phyloP scores from a whole-genome alignment of 2,797 vertebrate genomes.

The Oryzias dopingdopingensis region DNA sequence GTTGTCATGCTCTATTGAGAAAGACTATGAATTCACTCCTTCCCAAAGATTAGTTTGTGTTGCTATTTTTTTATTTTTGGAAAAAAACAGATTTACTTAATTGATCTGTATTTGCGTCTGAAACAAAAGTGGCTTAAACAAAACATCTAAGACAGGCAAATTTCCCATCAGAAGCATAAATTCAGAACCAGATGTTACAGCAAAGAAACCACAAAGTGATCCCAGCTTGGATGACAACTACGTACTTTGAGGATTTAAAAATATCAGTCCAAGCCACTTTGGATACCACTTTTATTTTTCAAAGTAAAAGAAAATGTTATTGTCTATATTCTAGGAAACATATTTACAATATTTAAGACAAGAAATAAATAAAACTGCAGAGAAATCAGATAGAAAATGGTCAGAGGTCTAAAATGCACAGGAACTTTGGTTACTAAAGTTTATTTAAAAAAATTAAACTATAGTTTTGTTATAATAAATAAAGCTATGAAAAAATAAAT shows the following conservation, averaged over 20 bases:
- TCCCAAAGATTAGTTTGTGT: no score
- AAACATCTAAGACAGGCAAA: conserved; percentile 24
- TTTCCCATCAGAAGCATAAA: conserved; percentile 24
- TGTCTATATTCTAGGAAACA: conserved; percentile 72
- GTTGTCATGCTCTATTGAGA: no score
- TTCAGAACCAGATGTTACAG: conserved; percentile 37
- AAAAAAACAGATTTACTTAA: not conserved
- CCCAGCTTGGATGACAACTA: conserved; percentile 37
- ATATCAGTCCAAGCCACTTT: conserved; percentile 25
- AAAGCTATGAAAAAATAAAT: conserved; percentile 88
- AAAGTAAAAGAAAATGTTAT: conserved; percentile 78
- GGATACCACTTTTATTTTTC: conserved; percentile 78
- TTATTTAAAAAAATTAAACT: conserved; percentile 68
- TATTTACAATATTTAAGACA: conserved; percentile 76
- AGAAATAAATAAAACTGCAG: conserved; percentile 79
- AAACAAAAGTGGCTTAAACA: conserved; percentile 17
- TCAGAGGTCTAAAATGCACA: conserved; percentile 79
- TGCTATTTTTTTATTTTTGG: no score
- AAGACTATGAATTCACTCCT: no score
- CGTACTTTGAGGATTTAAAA: conserved; percentile 4
- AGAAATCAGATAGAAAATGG: conserved; percentile 75
- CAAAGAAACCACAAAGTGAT: conserved; percentile 22
- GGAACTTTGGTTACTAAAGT: conserved; percentile 78
- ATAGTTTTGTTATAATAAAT: conserved; percentile 84
- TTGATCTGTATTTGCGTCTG: conserved; percentile 31